Evolutionary conservation across 2,113 vertebrate species (phyloP).

Genomic region (Syngnathus floridae): DNA sequence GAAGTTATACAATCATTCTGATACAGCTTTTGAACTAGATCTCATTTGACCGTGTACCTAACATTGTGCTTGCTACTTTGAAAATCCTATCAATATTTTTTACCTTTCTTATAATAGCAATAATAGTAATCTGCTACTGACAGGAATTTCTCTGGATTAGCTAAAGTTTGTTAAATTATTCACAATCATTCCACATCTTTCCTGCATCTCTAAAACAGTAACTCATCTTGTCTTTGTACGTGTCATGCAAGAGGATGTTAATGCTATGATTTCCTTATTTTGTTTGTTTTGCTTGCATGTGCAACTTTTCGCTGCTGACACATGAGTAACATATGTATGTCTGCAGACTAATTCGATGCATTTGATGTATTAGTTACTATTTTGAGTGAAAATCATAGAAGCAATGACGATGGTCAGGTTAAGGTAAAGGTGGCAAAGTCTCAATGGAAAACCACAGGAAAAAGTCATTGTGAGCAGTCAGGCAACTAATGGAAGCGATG

Average conservation of each 20-base stretch:
- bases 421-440: background rate
- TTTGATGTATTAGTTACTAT: background rate
- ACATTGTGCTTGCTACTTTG: background rate
- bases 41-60: background rate
- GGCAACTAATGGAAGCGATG: conserved; percentile 52
- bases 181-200: too few species aligned
- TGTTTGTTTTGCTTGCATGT: background rate
- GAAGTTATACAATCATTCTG: background rate
- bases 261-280: too few species aligned
- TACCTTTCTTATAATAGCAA: too few species aligned
- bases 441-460: background rate
- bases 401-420: background rate
- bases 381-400: background rate
- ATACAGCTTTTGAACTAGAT: background rate
- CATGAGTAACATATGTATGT: background rate
- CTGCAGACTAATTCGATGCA: background rate
- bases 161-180: too few species aligned
- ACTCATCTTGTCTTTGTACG: too few species aligned
- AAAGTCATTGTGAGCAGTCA: conserved; percentile 37
- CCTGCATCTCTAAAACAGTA: too few species aligned
- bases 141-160: too few species aligned
- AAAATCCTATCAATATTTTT: too few species aligned
- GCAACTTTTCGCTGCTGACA: background rate
- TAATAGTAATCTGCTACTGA: too few species aligned
- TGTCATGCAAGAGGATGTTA: too few species aligned